These are phyloP conservation scores for Epinotia demarniana DNA, from an alignment of 2,888 invertebrate species.

Conservation along the genomic window DNA sequence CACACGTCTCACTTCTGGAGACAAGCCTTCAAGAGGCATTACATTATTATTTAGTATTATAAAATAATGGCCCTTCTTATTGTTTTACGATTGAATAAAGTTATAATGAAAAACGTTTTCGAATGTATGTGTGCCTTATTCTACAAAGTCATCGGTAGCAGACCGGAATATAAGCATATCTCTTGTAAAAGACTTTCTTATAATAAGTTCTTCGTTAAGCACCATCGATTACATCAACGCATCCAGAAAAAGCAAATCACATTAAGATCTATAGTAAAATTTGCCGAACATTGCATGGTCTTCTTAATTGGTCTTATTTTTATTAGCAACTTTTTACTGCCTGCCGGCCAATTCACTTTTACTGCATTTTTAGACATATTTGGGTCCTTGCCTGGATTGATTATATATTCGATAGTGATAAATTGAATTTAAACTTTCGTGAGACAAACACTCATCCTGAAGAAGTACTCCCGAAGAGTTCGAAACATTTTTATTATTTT, in stretches of 20 bases:
- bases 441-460: too few species aligned
- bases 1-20: too few species aligned
- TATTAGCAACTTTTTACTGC: background rate
- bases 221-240: background rate
- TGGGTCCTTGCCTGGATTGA: background rate
- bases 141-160: background rate
- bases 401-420: too few species aligned
- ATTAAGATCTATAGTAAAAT: background rate
- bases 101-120: background rate
- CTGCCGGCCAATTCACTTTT: background rate
- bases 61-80: too few species aligned
- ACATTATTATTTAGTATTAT: too few species aligned
- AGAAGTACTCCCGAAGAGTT: too few species aligned
- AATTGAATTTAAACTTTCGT: too few species aligned
- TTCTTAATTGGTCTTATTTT: too few species aligned
- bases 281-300: background rate
- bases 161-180: slow-evolving; percentile 24
- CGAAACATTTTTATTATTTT: too few species aligned
- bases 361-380: background rate
- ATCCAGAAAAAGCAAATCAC: background rate
- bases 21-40: too few species aligned
- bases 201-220: slow-evolving; percentile 26
- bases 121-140: background rate
- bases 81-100: background rate
- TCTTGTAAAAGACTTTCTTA: slow-evolving; percentile 39